Conservation (phyloP, 1,140 invertebrate genomes). For the Fopius arisanus region DNA sequence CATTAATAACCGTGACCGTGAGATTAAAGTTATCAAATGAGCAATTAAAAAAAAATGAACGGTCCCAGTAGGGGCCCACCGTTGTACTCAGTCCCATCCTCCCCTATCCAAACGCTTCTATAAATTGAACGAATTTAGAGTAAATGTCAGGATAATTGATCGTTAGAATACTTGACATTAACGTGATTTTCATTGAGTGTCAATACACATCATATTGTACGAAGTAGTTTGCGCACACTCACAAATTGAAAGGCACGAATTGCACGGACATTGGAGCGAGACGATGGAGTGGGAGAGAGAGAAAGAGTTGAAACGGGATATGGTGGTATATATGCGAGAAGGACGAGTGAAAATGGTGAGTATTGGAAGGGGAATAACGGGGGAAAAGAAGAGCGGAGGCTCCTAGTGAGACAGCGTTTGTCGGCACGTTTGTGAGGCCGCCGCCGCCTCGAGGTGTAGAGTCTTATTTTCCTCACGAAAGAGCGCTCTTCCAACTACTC, state of each 20-base stretch:
- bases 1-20: no score
- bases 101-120: no score
- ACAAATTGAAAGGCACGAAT: background rate
- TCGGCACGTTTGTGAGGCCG: slow-evolving; percentile 60
- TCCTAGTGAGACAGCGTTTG: slow-evolving; percentile 59
- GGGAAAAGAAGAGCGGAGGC: slow-evolving; percentile 34
- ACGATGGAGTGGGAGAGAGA: background rate
- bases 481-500: background rate
- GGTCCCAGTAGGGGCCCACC: no score
- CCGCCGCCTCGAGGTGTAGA: slow-evolving; percentile 41
- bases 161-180: slow-evolving; percentile 27
- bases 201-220: background rate
- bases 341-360: slow-evolving; percentile 7
- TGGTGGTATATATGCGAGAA: background rate
- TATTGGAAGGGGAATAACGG: slow-evolving; percentile 16
- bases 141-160: background rate
- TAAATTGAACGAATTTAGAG: background rate
- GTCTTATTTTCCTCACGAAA: slow-evolving; percentile 8
- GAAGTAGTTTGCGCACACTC: background rate
- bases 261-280: background rate
- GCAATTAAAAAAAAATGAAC: no score
- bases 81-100: no score
- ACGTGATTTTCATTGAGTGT: background rate
- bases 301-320: background rate
- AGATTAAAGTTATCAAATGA: no score